Conservation (phyloP, 2,797 vertebrate species). For the Acipenser transmontanus region DNA sequence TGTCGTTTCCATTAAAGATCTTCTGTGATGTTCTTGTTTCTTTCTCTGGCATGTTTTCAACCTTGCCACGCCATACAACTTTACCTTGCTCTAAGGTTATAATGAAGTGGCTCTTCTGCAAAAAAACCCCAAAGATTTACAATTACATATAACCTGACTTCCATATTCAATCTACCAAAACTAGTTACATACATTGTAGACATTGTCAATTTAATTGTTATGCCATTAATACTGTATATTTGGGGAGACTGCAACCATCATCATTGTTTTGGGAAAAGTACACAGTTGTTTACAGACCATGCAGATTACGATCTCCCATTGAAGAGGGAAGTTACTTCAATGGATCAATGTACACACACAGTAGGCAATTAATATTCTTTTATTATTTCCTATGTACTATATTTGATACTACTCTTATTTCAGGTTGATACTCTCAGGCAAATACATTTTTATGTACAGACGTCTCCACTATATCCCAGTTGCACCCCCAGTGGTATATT, state of each 20-base stretch:
- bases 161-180: no score
- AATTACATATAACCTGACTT: background rate
- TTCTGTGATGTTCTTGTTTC: fast-evolving
- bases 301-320: no score
- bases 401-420: background rate
- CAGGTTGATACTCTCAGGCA: no score
- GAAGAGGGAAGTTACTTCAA: no score
- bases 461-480: background rate
- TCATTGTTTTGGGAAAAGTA: no score
- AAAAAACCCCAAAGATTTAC: background rate
- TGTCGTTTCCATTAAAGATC: background rate
- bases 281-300: no score
- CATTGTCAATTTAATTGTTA: no score
- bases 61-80: conserved; percentile 24
- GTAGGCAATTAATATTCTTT: conserved; percentile 27
- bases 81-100: conserved; percentile 49
- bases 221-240: no score
- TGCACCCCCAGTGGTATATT: background rate
- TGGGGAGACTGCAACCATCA: no score
- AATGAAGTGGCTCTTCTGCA: conserved; percentile 45
- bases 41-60: conserved; percentile 15
- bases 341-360: no score
- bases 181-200: no score
- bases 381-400: background rate
- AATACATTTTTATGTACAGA: background rate